phyloP scores from a whole-genome alignment of 2,888 invertebrate genomes.

The Ypsolopha sequella region DNA sequence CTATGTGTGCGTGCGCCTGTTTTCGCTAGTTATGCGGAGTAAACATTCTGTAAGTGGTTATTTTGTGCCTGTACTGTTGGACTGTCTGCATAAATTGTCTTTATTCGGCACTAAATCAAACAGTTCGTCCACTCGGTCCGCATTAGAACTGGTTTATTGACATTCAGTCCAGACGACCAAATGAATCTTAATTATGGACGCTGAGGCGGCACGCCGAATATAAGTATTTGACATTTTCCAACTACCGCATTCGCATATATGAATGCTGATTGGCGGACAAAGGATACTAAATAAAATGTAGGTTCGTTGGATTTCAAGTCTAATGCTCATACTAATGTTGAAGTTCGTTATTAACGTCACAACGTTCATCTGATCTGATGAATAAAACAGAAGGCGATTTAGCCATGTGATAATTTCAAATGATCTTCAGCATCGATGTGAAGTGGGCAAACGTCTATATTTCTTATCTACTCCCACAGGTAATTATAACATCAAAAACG shows the following conservation, averaged over 20 bases:
- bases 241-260: too few relatives aligned
- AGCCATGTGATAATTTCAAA: constrained; percentile 36
- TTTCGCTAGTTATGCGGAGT: too few relatives aligned
- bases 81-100: constrained; percentile 28
- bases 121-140: constrained; percentile 17
- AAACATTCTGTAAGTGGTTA: too few relatives aligned
- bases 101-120: constrained; percentile 31
- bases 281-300: too few relatives aligned
- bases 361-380: constrained; percentile 27
- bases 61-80: too few relatives aligned
- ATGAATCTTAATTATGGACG: constrained; percentile 36
- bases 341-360: constrained; percentile 25
- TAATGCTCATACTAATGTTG: not conserved
- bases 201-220: not conserved
- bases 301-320: too few relatives aligned
- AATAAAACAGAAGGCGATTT: constrained; percentile 35
- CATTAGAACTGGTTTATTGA: constrained; percentile 37
- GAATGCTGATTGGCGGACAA: too few relatives aligned
- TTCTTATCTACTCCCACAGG: too few relatives aligned
- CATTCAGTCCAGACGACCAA: constrained; percentile 31
- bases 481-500: too few relatives aligned
- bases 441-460: too few relatives aligned
- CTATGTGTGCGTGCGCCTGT: too few relatives aligned
- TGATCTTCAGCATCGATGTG: constrained; percentile 22
- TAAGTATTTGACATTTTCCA: not conserved